Evolutionary conservation across 1,140 invertebrate species (phyloP).

Genomic region (Lamellibrachia luymesi): DNA sequence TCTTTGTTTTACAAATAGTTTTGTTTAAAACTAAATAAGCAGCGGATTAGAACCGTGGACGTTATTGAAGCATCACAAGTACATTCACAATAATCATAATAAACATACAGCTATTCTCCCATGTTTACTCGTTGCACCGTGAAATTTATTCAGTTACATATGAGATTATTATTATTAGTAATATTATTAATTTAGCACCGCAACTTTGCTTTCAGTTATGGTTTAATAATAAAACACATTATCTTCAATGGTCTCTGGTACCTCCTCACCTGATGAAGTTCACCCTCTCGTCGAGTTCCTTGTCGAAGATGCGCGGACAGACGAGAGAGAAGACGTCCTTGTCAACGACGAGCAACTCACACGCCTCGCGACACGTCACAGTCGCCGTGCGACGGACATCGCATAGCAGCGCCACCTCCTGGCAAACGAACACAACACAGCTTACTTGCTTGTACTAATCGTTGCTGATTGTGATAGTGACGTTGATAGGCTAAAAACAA

Average conservation of each 20-base stretch:
- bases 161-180: neutral
- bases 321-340: slow-evolving; percentile 46
- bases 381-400: slow-evolving; percentile 43
- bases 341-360: slow-evolving; percentile 46
- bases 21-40: too few relatives aligned
- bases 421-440: neutral
- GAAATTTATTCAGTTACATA: neutral
- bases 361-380: slow-evolving; percentile 41
- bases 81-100: too few relatives aligned
- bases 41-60: too few relatives aligned
- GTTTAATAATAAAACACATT: neutral
- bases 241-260: neutral
- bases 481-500: neutral
- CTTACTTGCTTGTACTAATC: neutral
- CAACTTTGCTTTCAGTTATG: neutral
- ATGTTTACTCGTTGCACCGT: neutral
- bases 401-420: slow-evolving; percentile 47
- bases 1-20: too few relatives aligned
- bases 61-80: too few relatives aligned
- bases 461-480: neutral
- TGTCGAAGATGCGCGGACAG: slow-evolving; percentile 48
- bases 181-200: neutral
- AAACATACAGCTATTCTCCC: neutral
- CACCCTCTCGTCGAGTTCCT: slow-evolving; percentile 44
- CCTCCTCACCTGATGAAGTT: slow-evolving; percentile 37